These are phyloP conservation scores for Panthera leo DNA, from an alignment of 2,113 vertebrate genomes.

Conservation along the genomic window DNA sequence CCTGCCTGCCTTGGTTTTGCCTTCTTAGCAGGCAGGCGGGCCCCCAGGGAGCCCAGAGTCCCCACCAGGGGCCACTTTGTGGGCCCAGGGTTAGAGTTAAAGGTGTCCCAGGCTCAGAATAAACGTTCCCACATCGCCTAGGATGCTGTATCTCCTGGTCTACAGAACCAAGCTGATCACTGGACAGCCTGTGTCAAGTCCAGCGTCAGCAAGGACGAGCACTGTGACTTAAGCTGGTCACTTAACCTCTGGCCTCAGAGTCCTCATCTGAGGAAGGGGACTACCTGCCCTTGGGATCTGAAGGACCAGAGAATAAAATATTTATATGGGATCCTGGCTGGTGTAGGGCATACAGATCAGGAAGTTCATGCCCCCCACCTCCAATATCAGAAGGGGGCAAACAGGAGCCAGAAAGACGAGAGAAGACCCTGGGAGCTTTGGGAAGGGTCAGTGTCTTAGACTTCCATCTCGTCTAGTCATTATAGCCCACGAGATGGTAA, in stretches of 20 bases:
- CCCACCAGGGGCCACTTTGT: background rate
- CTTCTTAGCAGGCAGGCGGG: background rate
- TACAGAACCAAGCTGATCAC: background rate
- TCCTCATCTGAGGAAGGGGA: background rate
- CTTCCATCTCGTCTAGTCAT: background rate
- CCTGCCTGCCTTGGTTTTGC: background rate
- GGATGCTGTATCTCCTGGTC: background rate
- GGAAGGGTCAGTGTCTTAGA: background rate
- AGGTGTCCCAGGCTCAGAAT: background rate
- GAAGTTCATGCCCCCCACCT: background rate
- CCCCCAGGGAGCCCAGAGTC: background rate
- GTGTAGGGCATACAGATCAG: background rate
- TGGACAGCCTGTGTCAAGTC: background rate
- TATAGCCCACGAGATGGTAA: background rate
- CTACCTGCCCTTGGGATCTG: background rate
- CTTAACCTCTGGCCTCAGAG: background rate
- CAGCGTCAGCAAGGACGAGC: background rate
- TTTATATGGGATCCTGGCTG: accelerated
- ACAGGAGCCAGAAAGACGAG: background rate
- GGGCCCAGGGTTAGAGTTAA: background rate
- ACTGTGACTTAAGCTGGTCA: background rate
- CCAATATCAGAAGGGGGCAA: background rate
- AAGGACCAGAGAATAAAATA: background rate
- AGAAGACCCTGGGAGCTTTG: background rate
- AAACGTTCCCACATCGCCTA: background rate